These are phyloP conservation scores for Dinocampus coccinellae DNA, from an alignment of 2,888 invertebrate genomes.

Conservation along the genomic window DNA sequence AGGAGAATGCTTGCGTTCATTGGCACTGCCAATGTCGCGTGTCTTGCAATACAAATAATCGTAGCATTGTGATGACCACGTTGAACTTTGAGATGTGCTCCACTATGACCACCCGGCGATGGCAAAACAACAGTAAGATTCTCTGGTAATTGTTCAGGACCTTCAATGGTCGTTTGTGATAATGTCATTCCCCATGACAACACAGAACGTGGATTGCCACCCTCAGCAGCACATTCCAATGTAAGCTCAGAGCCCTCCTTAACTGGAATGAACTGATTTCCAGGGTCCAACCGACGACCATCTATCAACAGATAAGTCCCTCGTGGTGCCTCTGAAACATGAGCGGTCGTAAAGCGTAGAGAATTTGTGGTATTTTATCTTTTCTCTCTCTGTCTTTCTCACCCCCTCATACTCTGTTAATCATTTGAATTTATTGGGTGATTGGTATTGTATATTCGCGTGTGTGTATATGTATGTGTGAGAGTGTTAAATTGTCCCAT, in stretches of 20 bases:
- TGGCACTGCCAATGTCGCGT: conserved; percentile 74
- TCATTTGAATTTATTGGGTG: not conserved
- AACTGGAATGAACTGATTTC: conserved; percentile 89
- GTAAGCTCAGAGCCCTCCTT: conserved; percentile 86
- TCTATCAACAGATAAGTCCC: conserved; percentile 90
- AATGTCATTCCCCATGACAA: conserved; percentile 77
- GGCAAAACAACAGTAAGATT: conserved; percentile 64
- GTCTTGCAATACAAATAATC: conserved; percentile 84
- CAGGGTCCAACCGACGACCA: conserved; percentile 85
- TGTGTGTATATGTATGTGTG: no score
- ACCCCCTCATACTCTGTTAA: not conserved
- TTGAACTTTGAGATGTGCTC: conserved; percentile 80
- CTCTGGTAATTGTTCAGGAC: conserved; percentile 65
- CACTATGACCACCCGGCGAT: conserved; percentile 69
- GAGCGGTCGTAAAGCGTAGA: conserved; percentile 13
- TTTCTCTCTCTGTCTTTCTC: not conserved
- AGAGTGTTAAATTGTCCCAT: not conserved
- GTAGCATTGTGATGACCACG: conserved; percentile 90
- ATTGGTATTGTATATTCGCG: not conserved
- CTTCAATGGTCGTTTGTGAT: conserved; percentile 67
- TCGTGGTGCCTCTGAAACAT: conserved; percentile 82
- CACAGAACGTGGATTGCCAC: conserved; percentile 80
- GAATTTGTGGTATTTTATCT: conserved; percentile 17
- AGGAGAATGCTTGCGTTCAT: conserved; percentile 75
- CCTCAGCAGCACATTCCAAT: conserved; percentile 89